Percentiles rank a stretch among this genome's conserved stretches.
phyloP scores from a whole-genome alignment of 2,888 invertebrate species.

The Parnassius glacialis region DNA sequence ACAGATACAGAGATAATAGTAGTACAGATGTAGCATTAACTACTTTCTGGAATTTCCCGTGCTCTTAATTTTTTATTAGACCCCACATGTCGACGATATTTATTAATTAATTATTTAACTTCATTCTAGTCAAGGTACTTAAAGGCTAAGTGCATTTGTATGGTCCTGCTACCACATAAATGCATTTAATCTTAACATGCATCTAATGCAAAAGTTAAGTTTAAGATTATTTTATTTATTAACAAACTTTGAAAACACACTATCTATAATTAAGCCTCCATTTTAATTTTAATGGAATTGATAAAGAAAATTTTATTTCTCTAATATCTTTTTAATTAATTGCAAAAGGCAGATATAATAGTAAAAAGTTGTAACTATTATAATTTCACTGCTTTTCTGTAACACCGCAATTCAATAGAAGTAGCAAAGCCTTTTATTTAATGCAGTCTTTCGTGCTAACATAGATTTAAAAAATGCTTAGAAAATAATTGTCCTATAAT shows the following conservation, averaged over 20 bases:
- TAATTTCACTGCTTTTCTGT: no score
- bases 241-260: no score
- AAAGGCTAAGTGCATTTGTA: neutral
- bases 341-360: neutral
- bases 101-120: conserved; percentile 15
- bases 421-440: neutral
- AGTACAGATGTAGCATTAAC: conserved; percentile 20
- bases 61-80: conserved; percentile 10
- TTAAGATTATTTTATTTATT: no score
- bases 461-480: neutral
- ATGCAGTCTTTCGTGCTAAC: neutral
- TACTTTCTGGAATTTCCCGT: conserved; percentile 8
- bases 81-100: conserved; percentile 15
- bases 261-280: no score
- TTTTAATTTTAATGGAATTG: no score
- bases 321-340: neutral
- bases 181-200: neutral
- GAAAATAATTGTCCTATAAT: conserved; percentile 12
- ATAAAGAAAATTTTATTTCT: no score
- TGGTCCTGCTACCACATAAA: neutral
- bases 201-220: neutral
- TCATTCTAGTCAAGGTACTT: conserved; percentile 1
- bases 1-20: no score
- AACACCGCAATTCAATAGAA: no score
- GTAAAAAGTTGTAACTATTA: neutral